A percentile compares a stretch with the other conserved stretches of the same genome.
Conservation (phyloP, 1,140 invertebrate genomes). For the Drosophila nigromelanica region DNA sequence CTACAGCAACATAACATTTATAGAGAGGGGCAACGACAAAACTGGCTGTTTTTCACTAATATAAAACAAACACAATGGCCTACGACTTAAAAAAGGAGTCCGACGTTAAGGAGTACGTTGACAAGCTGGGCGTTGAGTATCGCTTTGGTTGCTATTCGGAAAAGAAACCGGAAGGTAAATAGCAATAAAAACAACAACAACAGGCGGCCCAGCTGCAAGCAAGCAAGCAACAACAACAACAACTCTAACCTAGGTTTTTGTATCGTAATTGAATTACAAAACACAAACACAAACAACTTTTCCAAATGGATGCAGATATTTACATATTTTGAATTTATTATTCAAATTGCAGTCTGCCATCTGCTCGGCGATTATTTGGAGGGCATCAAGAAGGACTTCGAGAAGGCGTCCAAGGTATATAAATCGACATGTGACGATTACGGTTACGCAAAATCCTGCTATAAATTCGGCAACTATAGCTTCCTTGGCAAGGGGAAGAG, state of each 20-base stretch:
- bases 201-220: slow-evolving; percentile 32
- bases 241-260: slow-evolving; percentile 65
- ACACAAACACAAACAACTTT: slow-evolving; percentile 21
- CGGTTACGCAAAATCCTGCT: slow-evolving; percentile 92
- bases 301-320: slow-evolving; percentile 1
- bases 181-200: slow-evolving; percentile 36
- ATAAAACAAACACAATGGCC: slow-evolving; percentile 84
- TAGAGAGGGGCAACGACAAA: slow-evolving; percentile 28
- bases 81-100: slow-evolving; percentile 92
- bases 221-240: slow-evolving; percentile 3
- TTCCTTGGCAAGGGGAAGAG: slow-evolving; percentile 87
- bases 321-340: neutral
- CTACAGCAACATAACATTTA: slow-evolving; percentile 28
- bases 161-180: slow-evolving; percentile 91
- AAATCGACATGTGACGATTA: slow-evolving; percentile 93
- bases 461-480: slow-evolving; percentile 91
- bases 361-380: slow-evolving; percentile 94
- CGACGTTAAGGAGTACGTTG: slow-evolving; percentile 93
- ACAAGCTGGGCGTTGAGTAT: slow-evolving; percentile 96
- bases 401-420: slow-evolving; percentile 91
- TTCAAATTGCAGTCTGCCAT: slow-evolving; percentile 90
- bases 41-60: slow-evolving; percentile 32
- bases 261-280: slow-evolving; percentile 56
- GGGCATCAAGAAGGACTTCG: slow-evolving; percentile 90
- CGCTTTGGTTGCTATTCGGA: slow-evolving; percentile 94